phyloP scores from a whole-genome alignment of 2,888 invertebrate genomes.

The Conomelus anceps region DNA sequence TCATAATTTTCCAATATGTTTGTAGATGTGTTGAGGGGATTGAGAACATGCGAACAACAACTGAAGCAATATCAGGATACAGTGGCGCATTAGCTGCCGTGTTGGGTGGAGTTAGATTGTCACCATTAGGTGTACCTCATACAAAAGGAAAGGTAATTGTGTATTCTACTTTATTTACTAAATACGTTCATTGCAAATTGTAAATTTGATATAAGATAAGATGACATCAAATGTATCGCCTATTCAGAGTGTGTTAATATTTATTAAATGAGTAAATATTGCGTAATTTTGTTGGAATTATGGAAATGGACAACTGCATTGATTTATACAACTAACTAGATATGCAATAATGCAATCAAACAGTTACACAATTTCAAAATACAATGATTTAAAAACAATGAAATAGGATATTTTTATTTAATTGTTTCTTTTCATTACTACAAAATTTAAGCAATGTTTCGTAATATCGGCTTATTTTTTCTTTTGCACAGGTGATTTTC shows the following conservation, averaged over 20 bases:
- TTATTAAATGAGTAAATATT: too few species aligned
- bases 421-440: neutral
- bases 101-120: constrained; percentile 81
- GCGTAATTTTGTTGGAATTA: too few species aligned
- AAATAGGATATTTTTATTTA: neutral
- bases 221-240: too few species aligned
- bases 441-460: neutral
- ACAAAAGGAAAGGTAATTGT: constrained; percentile 86
- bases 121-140: constrained; percentile 91
- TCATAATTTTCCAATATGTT: neutral
- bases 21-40: constrained; percentile 71
- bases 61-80: constrained; percentile 82
- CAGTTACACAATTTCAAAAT: too few species aligned
- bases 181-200: too few species aligned
- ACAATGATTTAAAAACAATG: neutral
- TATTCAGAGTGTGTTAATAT: too few species aligned
- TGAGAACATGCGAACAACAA: constrained; percentile 82
- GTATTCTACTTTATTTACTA: neutral
- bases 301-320: too few species aligned
- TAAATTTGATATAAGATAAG: too few species aligned
- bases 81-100: constrained; percentile 91
- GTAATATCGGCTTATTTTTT: constrained; percentile 16
- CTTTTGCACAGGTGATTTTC: constrained; percentile 63
- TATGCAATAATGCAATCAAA: too few species aligned
- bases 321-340: too few species aligned